A percentile compares a stretch with the other conserved stretches of the same genome.
Conservation (phyloP, 2,113 vertebrate species). For the Charina bottae region DNA sequence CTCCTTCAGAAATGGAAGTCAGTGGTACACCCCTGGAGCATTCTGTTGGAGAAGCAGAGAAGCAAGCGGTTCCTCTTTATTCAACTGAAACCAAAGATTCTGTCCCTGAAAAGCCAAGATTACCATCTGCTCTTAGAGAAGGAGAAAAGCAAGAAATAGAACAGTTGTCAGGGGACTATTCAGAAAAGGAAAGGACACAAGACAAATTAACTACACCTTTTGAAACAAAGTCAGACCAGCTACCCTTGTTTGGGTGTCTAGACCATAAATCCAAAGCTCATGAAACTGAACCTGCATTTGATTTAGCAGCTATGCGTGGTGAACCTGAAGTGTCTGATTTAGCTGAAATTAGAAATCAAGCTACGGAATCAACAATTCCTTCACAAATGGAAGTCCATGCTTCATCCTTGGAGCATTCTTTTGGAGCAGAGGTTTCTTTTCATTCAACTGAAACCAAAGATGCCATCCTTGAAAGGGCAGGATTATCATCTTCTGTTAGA, state of each 20-base stretch:
- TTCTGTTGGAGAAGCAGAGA: conserved; percentile 26
- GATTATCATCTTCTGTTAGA: conserved; percentile 7
- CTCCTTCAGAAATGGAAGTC: conserved; percentile 10
- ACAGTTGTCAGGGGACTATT: not conserved
- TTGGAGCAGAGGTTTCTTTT: conserved; percentile 15
- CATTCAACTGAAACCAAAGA: conserved; percentile 29
- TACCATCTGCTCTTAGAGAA: conserved; percentile 3
- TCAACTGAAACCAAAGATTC: conserved; percentile 23
- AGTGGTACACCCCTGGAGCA: not conserved
- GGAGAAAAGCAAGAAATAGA: not conserved
- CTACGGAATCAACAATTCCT: conserved; percentile 4
- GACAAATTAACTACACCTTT: not conserved
- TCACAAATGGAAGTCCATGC: conserved; percentile 21
- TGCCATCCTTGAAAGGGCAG: not conserved
- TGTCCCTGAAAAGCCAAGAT: not conserved
- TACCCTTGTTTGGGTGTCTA: not conserved
- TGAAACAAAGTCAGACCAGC: conserved; percentile 1
- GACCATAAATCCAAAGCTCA: not conserved
- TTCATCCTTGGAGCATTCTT: not conserved
- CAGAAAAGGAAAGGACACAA: not conserved
- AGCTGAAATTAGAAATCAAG: conserved; percentile 29
- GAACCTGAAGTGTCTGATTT: not conserved
- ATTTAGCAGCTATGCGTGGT: not conserved
- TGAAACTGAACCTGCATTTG: not conserved
- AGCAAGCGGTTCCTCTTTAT: conserved; percentile 26